A percentile compares a stretch with the other conserved stretches of the same genome.
Evolutionary conservation across 2,888 invertebrate genomes (phyloP).

Genomic region (Apeira syringaria): DNA sequence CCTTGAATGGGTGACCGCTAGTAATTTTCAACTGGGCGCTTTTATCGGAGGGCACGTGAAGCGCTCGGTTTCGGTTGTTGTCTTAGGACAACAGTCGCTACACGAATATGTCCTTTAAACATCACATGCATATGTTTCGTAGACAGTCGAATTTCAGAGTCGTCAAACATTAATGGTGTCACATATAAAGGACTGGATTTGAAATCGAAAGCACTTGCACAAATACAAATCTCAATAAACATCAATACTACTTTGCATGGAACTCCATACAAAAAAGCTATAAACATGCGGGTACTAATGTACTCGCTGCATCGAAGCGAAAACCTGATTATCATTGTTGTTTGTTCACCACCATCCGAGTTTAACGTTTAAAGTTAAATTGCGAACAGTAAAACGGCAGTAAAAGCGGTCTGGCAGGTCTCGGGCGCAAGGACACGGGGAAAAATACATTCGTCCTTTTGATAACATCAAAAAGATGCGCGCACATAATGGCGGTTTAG

Average conservation of each 20-base stretch:
- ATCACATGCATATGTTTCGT: no score
- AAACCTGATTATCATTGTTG: constrained; percentile 58
- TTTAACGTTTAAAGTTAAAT: constrained; percentile 75
- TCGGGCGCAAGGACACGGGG: constrained; percentile 43
- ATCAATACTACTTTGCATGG: constrained; percentile 2
- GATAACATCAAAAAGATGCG: constrained; percentile 15
- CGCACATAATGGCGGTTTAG: neutral
- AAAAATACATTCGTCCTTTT: constrained; percentile 42
- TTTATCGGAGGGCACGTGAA: no score
- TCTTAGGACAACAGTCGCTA: no score
- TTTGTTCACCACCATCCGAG: constrained; percentile 52
- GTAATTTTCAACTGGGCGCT: no score
- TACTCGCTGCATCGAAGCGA: constrained; percentile 41
- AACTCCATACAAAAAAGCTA: constrained; percentile 10
- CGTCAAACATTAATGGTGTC: no score
- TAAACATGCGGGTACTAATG: constrained; percentile 17
- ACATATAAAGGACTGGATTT: no score
- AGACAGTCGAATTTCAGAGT: no score
- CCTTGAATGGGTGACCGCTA: no score
- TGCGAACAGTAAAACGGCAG: constrained; percentile 72
- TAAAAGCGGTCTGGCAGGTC: constrained; percentile 70
- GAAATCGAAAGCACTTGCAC: no score
- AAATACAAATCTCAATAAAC: neutral
- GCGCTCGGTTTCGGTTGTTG: no score
- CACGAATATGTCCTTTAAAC: no score